Evolutionary conservation across 2,113 vertebrate species (phyloP).

Genomic region (Macaca fascicularis): T2T-MFA8v1.1 NC_088377.1:89228501-89229000

Average conservation of each 20-base stretch:
- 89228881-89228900: slow-evolving; percentile 49
- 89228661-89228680: not conserved
- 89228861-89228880: slow-evolving; percentile 62
- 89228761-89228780: slow-evolving; percentile 17
- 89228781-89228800: not conserved
- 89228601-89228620: slow-evolving; percentile 55
- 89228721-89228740: slow-evolving; percentile 8
- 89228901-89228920: slow-evolving; percentile 67
- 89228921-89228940: slow-evolving; percentile 59
- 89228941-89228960: slow-evolving; percentile 60
- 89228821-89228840: slow-evolving; percentile 35
- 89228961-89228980: slow-evolving; percentile 58
- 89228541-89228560: not conserved
- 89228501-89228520: not conserved
- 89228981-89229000: slow-evolving; percentile 62
- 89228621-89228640: slow-evolving; percentile 40
- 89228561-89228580: slow-evolving; percentile 42
- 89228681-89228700: not conserved
- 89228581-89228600: slow-evolving; percentile 62
- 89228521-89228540: not conserved
- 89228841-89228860: slow-evolving; percentile 45
- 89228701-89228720: slow-evolving; percentile 24
- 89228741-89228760: slow-evolving; percentile 4
- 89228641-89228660: not conserved
- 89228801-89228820: slow-evolving; percentile 43